A percentile compares a stretch with the other conserved stretches of the same genome.
Conservation (phyloP, 1,140 invertebrate species). For the Pseudomyrmex gracilis region DNA sequence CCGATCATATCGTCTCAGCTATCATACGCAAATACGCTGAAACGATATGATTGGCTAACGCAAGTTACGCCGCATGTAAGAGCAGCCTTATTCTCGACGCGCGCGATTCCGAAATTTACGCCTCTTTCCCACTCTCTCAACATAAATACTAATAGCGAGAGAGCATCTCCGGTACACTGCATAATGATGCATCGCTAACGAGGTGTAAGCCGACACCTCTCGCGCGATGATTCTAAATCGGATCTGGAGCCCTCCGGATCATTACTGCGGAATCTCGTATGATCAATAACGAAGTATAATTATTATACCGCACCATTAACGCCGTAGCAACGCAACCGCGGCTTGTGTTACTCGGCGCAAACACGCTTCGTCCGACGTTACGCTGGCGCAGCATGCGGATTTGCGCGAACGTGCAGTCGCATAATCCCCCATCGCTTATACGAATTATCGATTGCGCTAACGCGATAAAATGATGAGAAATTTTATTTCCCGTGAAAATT, state of each 20-base stretch:
- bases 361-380: conserved; percentile 27
- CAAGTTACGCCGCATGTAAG: no score
- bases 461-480: no score
- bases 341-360: conserved; percentile 36
- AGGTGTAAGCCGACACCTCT: conserved; percentile 45
- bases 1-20: no score
- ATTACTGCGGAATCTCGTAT: conserved; percentile 35
- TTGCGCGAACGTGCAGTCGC: conserved; percentile 37
- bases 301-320: conserved; percentile 66
- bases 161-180: conserved; percentile 4
- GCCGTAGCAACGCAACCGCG: conserved; percentile 41
- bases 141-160: conserved; percentile 6
- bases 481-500: no score
- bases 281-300: conserved; percentile 65
- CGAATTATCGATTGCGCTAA: conserved; percentile 29
- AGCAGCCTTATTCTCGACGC: not conserved
- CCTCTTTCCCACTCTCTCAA: no score
- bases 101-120: conserved; percentile 1
- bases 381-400: conserved; percentile 18
- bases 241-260: conserved; percentile 1
- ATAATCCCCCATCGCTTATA: conserved; percentile 25
- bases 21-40: no score
- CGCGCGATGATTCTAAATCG: conserved; percentile 41
- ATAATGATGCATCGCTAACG: conserved; percentile 55
- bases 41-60: no score